These are phyloP conservation scores for Monopterus albus DNA, from an alignment of 2,113 vertebrate species.

Conservation along the genomic window DNA sequence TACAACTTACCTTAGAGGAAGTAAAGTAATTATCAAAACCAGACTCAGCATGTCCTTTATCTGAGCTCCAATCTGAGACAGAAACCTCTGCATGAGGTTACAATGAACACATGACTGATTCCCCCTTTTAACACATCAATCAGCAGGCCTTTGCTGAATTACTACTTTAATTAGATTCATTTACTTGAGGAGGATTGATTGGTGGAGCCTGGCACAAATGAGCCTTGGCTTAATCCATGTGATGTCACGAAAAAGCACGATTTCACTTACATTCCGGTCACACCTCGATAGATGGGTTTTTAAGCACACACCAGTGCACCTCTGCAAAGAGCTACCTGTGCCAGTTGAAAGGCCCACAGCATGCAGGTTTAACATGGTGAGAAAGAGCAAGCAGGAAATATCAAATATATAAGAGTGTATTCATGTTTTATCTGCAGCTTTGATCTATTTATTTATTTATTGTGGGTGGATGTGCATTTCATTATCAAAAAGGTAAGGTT, in stretches of 20 bases:
- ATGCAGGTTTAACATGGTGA: neutral
- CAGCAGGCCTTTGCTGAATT: slow-evolving; percentile 34
- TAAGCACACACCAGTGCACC: neutral
- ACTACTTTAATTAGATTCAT: slow-evolving; percentile 55
- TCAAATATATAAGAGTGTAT: neutral
- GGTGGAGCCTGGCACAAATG: slow-evolving; percentile 47
- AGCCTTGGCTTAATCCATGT: slow-evolving; percentile 50
- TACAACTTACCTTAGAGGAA: neutral
- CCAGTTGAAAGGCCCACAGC: neutral
- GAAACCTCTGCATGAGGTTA: slow-evolving; percentile 12
- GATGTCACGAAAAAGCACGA: slow-evolving; percentile 26
- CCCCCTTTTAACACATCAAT: slow-evolving; percentile 35
- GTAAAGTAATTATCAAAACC: neutral
- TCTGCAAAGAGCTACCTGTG: slow-evolving; percentile 11
- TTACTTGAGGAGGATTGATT: slow-evolving; percentile 50
- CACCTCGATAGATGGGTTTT: slow-evolving; percentile 24
- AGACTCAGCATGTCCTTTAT: neutral
- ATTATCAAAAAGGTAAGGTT: neutral
- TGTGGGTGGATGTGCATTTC: neutral
- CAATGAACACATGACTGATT: slow-evolving; percentile 19
- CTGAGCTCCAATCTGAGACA: slow-evolving; percentile 1
- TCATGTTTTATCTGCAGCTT: neutral
- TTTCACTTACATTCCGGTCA: slow-evolving; percentile 28
- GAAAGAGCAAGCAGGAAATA: neutral
- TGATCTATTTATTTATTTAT: too few relatives aligned